Percentiles rank a stretch among this genome's conserved stretches.
Evolutionary conservation across 2,797 vertebrate species (phyloP).

Genomic region (Pangasius larnaudii): DNA sequence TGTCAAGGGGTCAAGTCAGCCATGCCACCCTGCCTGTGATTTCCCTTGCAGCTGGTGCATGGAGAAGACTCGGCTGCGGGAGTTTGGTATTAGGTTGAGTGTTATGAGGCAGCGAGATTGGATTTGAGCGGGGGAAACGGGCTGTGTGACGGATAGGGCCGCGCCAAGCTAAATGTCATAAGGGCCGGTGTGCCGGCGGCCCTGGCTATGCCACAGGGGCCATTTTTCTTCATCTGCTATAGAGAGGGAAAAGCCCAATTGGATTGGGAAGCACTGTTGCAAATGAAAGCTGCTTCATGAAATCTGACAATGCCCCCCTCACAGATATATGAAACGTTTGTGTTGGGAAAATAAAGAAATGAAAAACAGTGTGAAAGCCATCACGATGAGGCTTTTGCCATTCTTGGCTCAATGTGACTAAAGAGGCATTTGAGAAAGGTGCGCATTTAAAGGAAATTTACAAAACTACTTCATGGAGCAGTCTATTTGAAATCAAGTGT

Average conservation of each 20-base stretch:
- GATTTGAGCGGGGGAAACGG: conserved; percentile 51
- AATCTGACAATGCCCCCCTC: conserved; percentile 65
- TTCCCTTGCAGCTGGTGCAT: conserved; percentile 35
- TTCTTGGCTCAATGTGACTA: neutral
- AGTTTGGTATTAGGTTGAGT: conserved; percentile 56
- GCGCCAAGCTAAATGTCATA: conserved; percentile 73
- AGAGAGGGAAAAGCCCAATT: conserved; percentile 70
- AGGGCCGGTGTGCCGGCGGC: conserved; percentile 68
- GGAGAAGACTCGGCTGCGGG: conserved; percentile 37
- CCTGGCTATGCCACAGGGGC: conserved; percentile 63
- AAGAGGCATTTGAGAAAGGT: neutral
- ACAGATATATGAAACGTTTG: conserved; percentile 48
- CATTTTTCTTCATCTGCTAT: conserved; percentile 75
- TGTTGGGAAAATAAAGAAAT: conserved; percentile 43
- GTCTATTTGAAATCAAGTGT: neutral
- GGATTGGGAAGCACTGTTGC: conserved; percentile 60
- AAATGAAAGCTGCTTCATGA: conserved; percentile 68
- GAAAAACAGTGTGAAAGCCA: conserved; percentile 32
- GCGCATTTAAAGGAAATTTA: neutral
- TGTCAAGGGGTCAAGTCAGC: conserved; percentile 51
- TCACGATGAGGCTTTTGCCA: conserved; percentile 21
- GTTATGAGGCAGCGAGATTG: conserved; percentile 57
- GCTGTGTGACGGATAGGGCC: conserved; percentile 70
- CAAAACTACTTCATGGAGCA: neutral
- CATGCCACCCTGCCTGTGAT: conserved; percentile 39